Percentiles rank a stretch among this genome's conserved stretches.
phyloP scores from a whole-genome alignment of 1,140 invertebrate species.

The Andricus grossulariae region DNA sequence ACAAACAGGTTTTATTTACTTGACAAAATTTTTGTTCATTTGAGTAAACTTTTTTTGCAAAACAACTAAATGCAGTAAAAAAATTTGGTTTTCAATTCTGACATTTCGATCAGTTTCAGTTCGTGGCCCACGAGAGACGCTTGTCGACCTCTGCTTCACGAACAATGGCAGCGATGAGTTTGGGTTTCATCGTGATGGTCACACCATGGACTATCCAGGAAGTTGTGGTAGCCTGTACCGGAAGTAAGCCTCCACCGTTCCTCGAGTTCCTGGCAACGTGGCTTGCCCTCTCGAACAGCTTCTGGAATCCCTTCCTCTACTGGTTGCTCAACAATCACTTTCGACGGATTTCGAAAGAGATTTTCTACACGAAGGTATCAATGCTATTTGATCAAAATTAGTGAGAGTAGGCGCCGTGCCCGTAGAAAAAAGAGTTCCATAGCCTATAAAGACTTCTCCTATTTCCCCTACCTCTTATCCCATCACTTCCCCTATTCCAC shows the following conservation, averaged over 20 bases:
- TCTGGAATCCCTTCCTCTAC: constrained; percentile 92
- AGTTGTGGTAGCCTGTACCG: constrained; percentile 90
- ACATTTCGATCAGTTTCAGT: constrained; percentile 70
- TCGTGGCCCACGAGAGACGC: constrained; percentile 83
- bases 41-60: no score
- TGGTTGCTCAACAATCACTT: constrained; percentile 91
- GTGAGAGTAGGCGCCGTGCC: no score
- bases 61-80: no score
- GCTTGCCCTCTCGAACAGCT: constrained; percentile 89
- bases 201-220: constrained; percentile 92
- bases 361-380: constrained; percentile 84
- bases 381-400: background rate
- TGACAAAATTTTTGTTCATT: no score
- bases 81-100: background rate
- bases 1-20: no score
- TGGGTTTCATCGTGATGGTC: constrained; percentile 92
- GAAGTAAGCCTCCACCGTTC: constrained; percentile 85
- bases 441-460: no score
- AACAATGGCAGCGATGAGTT: constrained; percentile 91
- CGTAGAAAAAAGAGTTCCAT: no score
- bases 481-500: no score
- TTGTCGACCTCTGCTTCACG: constrained; percentile 86
- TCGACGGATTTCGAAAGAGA: constrained; percentile 84
- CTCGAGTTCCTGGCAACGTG: constrained; percentile 90
- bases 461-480: no score